Base-by-base conservation (phyloP, 2,888 invertebrate species). In the Ernsta delagoae region DNA sequence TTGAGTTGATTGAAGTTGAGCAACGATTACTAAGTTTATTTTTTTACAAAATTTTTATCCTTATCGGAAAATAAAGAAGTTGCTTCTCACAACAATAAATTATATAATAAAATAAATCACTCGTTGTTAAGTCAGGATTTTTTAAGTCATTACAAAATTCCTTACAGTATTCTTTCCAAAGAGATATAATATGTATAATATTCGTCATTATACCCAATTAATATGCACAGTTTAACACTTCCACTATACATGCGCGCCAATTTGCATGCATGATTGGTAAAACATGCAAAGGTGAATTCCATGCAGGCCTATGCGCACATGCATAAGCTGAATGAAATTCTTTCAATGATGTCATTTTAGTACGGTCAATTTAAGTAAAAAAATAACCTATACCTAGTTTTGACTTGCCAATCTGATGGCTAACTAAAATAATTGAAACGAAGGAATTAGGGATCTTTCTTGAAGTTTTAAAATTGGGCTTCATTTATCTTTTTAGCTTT, bases 201-300 rank as follows among this genome's bases (percentile, higher is more conserved):
- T 36, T 57, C 16, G 45, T 16, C 59, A 65, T 53, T 50, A 65
- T 59, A 11, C 39, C 50, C 50, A 48, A 63, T 63, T 63, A 62
- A 59, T 39, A 68, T 63, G 62, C 68, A n/a, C 48, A 43, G 54
- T 65, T 67, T 61, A 67, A 67, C 67, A 67, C 67, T 54, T 67
- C 61, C 50, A 48, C 61, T 11, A 12, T 4, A 31, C 60, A 7
- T 45, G 50, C 39, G 34, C 60, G n/a, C 34, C 8, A 31, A 45
- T 67, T 43, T 54, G 60, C 67, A 61, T 67, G 60, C 53, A 61
- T 61, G 61, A 54, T 67, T 67, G 67, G 67, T 43, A 41, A 54
- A 61, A 36, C 36, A 67, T 61, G 67, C 60, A 36, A 57, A 65
- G 53, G 54, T 3, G 34, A 8, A 67, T 67, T 60, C 67, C 67